Base-by-base conservation (phyloP, 2,113 vertebrate species). In the Zeus faber region DNA sequence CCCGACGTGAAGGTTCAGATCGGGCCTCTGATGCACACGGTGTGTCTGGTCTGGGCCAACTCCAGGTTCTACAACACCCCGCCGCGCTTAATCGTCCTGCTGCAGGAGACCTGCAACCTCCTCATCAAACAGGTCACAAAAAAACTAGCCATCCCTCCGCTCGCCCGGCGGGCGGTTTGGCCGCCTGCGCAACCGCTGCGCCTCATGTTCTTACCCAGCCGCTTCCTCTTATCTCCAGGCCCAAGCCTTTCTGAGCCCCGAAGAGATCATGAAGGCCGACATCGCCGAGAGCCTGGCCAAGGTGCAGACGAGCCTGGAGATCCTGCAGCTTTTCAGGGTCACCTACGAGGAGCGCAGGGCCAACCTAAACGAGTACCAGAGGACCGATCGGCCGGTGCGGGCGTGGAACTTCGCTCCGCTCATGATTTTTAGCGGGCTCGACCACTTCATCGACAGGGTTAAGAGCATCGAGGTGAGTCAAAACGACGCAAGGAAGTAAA, bases 21-120 rank as follows among this genome's bases (percentile, higher is more conserved):
- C 1, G 66, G 14, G 0, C 88, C 90, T 5, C 69, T 99, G 62
- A 90, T 98, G 73, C 95, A 98, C 0, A 67, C 84, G 1, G 81
- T 98, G 22, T 97, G 93, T 44, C 82, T 95, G 64, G 67, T 95
- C 46, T 99, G 95, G 96, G 88, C 78, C 25, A 90, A 79, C 9
- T 97, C 86, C 66, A 79, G 70, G 59, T 85, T 90, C 80, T 98
- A 95, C 85, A 86, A 65, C 29, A 76, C 77, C 37, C 91, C 93
- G 0, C 35, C 72, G 6, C 77, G 91, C 53, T 47, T 98, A 9
- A 87, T 91, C 0, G 90, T 95, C 52, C 89, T 99, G 49, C 88
- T 98, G 16, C 94, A 91, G 65, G 93, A 95, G 72, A 88, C 88
- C 45, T 94, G 92, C 82, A 95, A 93, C 84, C 91, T 99, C 5